Percentiles rank a stretch among this genome's conserved stretches.
These are phyloP conservation scores for Zaprionus taronus DNA, from an alignment of 1,140 invertebrate species.

Conservation along the genomic window DNA sequence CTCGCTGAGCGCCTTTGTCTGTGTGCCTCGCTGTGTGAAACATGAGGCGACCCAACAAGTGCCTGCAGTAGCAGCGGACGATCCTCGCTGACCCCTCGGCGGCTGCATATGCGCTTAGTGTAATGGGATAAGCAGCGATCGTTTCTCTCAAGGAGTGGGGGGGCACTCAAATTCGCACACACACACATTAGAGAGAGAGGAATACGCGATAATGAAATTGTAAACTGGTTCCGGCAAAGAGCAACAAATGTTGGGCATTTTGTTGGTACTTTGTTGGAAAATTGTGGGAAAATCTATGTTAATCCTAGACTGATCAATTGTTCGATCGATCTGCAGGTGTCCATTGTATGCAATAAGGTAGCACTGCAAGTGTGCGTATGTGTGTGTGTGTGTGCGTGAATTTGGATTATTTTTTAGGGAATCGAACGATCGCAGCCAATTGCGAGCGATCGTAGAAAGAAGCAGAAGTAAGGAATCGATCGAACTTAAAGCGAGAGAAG, in stretches of 20 bases:
- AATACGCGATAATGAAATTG: slow-evolving; percentile 73
- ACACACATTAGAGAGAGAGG: not conserved
- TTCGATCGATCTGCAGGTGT: slow-evolving; percentile 69
- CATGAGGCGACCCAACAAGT: slow-evolving; percentile 63
- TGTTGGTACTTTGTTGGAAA: slow-evolving; percentile 59
- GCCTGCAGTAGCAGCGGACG: not conserved
- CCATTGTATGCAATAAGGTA: slow-evolving; percentile 34
- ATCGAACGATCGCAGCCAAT: slow-evolving; percentile 30
- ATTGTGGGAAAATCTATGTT: slow-evolving; percentile 78
- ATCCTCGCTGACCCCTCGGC: slow-evolving; percentile 21
- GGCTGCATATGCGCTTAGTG: slow-evolving; percentile 65
- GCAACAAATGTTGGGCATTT: slow-evolving; percentile 41
- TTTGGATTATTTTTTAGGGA: slow-evolving; percentile 58
- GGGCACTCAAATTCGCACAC: slow-evolving; percentile 34
- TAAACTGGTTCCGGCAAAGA: slow-evolving; percentile 69
- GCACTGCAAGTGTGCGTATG: not conserved
- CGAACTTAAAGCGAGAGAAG: not conserved
- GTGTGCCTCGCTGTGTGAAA: slow-evolving; percentile 52
- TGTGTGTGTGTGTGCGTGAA: slow-evolving; percentile 5
- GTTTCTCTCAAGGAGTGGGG: slow-evolving; percentile 1
- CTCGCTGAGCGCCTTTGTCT: slow-evolving; percentile 50
- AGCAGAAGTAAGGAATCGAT: not conserved
- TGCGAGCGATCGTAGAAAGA: slow-evolving; percentile 22
- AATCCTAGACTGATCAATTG: slow-evolving; percentile 74
- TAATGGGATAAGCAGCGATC: slow-evolving; percentile 73